Evolutionary conservation across 35 echinoderm and acorn worm species (phyloP), one percentile per base, ranked within the genome.

Genomic region (Heliocidaris tuberculata): DNA sequence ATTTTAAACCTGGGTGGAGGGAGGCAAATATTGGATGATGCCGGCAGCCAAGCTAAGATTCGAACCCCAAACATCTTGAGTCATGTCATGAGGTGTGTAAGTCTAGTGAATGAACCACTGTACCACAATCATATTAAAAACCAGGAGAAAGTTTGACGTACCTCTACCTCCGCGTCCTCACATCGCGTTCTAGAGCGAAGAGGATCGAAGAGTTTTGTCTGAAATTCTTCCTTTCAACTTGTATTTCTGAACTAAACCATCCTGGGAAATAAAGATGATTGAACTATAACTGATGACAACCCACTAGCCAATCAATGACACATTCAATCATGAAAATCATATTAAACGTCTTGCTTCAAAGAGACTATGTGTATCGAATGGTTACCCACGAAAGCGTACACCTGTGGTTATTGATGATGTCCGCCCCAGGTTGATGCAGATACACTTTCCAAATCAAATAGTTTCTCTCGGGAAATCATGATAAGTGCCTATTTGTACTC

Each of bases 401-500:
- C 52, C 7, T 56, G 11, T 56, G 52, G 15, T 2, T 56, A 56
- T 56, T 56, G 21, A n/a, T 6, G 27, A 78, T 19, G 65, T 7
- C 21, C 65, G 27, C 27, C 27, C 65, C 27, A 24, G 65, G 65
- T 27, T 78, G 15, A 78, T 24, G 4, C 65, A 13, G 21, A n/a
- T 27, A 78, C 65, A 24, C 21, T 8, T 78, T 78, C 65, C 6
- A 27, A n/a, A 78, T 78, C 0, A 27, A 24, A 7, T 27, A n/a
- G 8, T 78, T 21, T 27, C 65, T 9, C 21, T 24, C 7, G 65
- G 65, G 65, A 78, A 78, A 78, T 78, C 65, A 78, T 78, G 65
- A 78, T 78, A n/a, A 78, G 65, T 78, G 65, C 65, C 27, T 78
- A 78, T 78, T 78, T 78, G 65, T 78, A 78, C 27, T 78, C 65